phyloP scores from a whole-genome alignment of 2,113 vertebrate genomes.

The Prunella fulvescens region DNA sequence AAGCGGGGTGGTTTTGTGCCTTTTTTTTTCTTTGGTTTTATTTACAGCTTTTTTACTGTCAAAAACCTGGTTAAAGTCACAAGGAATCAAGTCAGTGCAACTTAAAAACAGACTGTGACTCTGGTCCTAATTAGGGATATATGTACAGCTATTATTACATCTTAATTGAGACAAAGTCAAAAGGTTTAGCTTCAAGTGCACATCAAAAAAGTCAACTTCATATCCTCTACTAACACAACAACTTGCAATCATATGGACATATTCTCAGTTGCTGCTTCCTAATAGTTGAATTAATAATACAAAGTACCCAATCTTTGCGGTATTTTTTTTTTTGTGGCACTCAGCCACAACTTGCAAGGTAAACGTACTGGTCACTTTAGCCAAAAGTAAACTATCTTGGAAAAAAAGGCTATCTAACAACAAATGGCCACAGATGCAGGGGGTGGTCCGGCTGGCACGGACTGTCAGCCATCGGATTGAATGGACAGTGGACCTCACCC shows the following conservation, averaged over 20 bases:
- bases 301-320: too few relatives aligned
- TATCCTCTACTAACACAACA: not conserved
- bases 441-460: not conserved
- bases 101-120: not conserved
- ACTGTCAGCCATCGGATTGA: not conserved
- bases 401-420: too few relatives aligned
- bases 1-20: not conserved
- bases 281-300: accelerated
- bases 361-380: not conserved
- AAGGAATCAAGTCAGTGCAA: not conserved
- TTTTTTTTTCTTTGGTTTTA: accelerated
- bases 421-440: not conserved
- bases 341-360: not conserved
- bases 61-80: not conserved
- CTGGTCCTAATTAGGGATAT: too few relatives aligned
- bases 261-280: not conserved
- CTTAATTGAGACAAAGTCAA: not conserved
- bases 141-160: too few relatives aligned
- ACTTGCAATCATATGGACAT: not conserved
- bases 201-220: not conserved
- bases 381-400: not conserved
- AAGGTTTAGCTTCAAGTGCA: not conserved
- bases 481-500: not conserved
- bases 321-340: not conserved
- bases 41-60: not conserved